Percentiles rank a stretch among this genome's conserved stretches.
Conservation (phyloP, 2,888 invertebrate genomes). For the Eurytoma californica region DNA sequence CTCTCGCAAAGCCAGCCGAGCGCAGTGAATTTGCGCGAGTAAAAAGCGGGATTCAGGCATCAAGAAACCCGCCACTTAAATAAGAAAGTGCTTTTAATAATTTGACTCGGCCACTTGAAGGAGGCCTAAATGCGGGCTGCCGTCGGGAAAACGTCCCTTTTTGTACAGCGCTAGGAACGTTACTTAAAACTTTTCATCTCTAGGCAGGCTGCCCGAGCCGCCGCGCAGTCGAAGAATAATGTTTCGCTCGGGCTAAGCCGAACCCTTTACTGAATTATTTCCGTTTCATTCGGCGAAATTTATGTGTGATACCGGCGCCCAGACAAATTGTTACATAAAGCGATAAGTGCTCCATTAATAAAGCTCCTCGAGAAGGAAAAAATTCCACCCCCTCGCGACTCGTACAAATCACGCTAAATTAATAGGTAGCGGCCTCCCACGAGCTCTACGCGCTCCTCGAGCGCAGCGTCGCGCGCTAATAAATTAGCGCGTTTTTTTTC, state of each 20-base stretch:
- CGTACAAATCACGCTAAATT: conserved; percentile 22
- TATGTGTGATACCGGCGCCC: conserved; percentile 30
- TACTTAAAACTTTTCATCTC: conserved; percentile 52
- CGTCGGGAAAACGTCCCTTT: conserved; percentile 7
- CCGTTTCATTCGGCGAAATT: conserved; percentile 48
- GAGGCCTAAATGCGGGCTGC: conserved; percentile 25
- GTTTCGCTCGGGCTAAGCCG: conserved; percentile 32
- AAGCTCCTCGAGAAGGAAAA: not conserved
- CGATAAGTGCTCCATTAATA: conserved; percentile 54
- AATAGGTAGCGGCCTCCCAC: not conserved
- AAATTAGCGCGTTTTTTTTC: too few relatives aligned
- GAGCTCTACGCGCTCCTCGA: not conserved
- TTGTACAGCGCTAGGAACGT: conserved; percentile 10
- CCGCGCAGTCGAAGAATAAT: conserved; percentile 30
- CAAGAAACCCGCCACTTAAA: conserved; percentile 28
- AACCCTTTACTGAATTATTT: conserved; percentile 53
- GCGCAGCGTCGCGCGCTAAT: too few relatives aligned
- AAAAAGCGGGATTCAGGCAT: not conserved
- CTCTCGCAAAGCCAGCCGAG: not conserved
- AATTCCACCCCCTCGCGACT: not conserved
- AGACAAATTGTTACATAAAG: conserved; percentile 44
- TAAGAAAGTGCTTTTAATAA: conserved; percentile 56
- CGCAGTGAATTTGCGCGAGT: not conserved
- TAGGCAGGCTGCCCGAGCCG: conserved; percentile 39
- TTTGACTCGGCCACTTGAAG: conserved; percentile 36